Base-by-base conservation (phyloP, 2,113 vertebrate genomes). In the Triplophysa tibetana region DNA sequence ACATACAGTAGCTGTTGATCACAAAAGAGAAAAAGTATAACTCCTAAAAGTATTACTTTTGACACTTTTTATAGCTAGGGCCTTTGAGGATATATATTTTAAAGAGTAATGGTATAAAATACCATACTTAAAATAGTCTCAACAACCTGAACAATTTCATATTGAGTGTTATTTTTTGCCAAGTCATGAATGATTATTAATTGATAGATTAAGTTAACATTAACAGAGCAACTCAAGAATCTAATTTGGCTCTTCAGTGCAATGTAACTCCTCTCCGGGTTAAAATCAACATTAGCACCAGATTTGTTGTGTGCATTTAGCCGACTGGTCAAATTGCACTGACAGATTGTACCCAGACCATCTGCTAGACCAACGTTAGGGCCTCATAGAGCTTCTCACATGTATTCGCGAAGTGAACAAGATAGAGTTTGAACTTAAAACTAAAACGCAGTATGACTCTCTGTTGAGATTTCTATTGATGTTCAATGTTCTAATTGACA, bases 301-400 rank as follows among this genome's bases (percentile, higher is more conserved):
- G 81, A 84, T 82, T 24, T 70, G 77, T 82, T 67, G 70, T 66
- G 50, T 84, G 80, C 68, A 60, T 88, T 88, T 83, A 89, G 86
- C 76, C 86, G 86, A 89, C 76, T 86, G 87, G 78, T 86, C 84
- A 87, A 81, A 87, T 81, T 80, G 83, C 38, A 79, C 62, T 67
- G 75, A 83, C 88, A 86, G 87, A 89, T 85, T 88, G 89, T 75
- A 81, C 85, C 80, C 67, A 83, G 87, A 87, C 83, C 86, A 88
- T 90, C 76, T 86, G 86, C 74, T 68, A 64, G 84, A 85, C 78
- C 85, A 84, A 81, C 77, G 84, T 66, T 80, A 85, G 75, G 78
- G 77, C 80, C 75, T 81, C 84, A 84, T 78, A 81, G 69, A 80
- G 82, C 77, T 69, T 83, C 78, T 75, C 26, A 13, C 74, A 81